Conservation (phyloP, 2,113 vertebrate genomes). For the Oceanites oceanicus region DNA sequence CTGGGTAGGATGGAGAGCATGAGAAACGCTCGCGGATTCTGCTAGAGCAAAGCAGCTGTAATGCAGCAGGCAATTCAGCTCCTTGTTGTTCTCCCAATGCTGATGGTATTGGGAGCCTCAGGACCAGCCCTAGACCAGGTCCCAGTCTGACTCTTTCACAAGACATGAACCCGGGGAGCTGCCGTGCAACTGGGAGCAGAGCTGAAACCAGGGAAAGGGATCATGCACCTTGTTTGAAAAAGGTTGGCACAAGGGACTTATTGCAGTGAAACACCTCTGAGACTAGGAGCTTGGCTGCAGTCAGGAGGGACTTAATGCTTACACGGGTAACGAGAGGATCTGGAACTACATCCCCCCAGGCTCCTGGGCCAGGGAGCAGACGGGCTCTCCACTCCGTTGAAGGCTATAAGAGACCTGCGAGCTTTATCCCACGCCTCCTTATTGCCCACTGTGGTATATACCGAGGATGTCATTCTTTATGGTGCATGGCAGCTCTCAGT, state of each 20-base stretch:
- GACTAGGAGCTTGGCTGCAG: neutral
- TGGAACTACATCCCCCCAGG: neutral
- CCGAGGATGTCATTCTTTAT: rapidly evolving
- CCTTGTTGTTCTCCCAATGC: neutral
- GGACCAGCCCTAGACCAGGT: neutral
- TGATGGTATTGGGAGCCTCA: neutral
- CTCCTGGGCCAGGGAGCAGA: neutral
- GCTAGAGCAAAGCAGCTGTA: neutral
- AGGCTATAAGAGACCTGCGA: rapidly evolving
- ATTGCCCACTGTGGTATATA: rapidly evolving
- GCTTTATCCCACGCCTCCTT: neutral
- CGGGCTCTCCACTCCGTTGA: neutral
- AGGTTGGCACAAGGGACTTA: neutral
- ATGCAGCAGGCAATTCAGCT: too few species aligned
- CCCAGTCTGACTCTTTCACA: neutral
- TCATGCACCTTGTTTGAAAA: neutral
- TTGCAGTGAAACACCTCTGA: neutral
- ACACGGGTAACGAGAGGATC: neutral
- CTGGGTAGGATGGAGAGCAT: neutral
- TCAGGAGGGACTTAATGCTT: neutral
- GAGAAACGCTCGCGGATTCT: rapidly evolving
- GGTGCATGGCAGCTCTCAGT: neutral
- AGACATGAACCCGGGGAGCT: neutral
- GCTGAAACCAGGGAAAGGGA: neutral
- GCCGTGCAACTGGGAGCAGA: neutral